Evolutionary conservation across 1,140 invertebrate genomes (phyloP).

Genomic region (Hetaerina americana): DNA sequence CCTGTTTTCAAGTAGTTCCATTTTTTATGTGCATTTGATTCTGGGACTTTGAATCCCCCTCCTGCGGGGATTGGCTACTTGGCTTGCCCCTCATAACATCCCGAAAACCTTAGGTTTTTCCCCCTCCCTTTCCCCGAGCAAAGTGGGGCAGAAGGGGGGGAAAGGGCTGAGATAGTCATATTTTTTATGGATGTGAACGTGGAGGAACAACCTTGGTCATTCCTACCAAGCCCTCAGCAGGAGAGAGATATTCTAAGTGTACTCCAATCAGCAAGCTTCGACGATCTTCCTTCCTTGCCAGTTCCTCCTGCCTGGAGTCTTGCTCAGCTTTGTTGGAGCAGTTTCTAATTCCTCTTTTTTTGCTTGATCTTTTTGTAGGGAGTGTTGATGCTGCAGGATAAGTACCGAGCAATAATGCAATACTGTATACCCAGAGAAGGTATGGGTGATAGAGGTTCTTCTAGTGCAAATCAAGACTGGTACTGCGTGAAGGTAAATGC

Average conservation of each 20-base stretch:
- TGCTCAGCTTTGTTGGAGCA: neutral
- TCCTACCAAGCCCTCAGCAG: neutral
- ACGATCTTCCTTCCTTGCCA: neutral
- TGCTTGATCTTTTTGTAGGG: conserved; percentile 38
- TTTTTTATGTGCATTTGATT: conserved; percentile 21
- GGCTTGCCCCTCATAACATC: neutral
- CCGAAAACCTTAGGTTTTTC: neutral
- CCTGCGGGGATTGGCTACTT: conserved; percentile 31
- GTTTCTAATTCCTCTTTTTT: neutral
- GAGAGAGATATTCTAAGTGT: neutral
- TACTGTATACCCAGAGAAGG: conserved; percentile 50
- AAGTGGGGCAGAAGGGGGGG: neutral
- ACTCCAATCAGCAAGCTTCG: neutral
- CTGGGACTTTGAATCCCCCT: conserved; percentile 34
- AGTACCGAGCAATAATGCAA: conserved; percentile 53
- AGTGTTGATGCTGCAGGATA: conserved; percentile 52
- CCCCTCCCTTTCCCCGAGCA: neutral
- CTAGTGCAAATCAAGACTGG: conserved; percentile 44
- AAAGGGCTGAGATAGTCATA: neutral
- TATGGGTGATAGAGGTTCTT: conserved; percentile 33
- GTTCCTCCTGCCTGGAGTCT: neutral
- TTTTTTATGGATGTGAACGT: neutral
- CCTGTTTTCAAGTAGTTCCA: neutral
- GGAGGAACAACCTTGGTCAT: neutral
- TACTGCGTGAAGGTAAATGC: conserved; percentile 40